Evolutionary conservation across 2,888 invertebrate species (phyloP).

Genomic region (Aphodius granarius): DNA sequence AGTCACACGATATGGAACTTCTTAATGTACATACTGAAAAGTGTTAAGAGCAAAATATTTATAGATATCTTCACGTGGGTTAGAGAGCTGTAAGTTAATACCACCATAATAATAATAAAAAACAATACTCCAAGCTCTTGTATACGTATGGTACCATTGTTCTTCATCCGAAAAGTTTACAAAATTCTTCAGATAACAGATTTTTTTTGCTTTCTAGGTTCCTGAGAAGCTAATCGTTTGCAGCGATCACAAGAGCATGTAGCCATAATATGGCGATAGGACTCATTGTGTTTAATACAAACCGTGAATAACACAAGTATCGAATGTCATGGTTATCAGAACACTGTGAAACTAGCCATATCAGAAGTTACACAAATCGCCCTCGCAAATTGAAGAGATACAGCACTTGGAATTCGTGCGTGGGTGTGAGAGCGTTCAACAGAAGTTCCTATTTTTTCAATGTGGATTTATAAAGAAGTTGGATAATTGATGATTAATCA

Average conservation of each 20-base stretch:
- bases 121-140: not conserved
- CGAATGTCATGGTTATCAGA: not conserved
- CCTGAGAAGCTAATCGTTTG: not conserved
- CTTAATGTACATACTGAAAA: too few relatives aligned
- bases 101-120: not conserved
- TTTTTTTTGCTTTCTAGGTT: not conserved
- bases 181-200: not conserved
- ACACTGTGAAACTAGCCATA: not conserved
- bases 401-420: not conserved
- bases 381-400: not conserved
- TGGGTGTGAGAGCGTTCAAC: not conserved
- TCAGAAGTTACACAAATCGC: not conserved
- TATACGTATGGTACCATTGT: not conserved
- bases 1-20: too few relatives aligned
- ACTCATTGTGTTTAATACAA: not conserved
- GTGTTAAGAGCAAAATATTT: too few relatives aligned
- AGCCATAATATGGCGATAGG: not conserved
- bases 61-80: too few relatives aligned
- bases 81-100: too few relatives aligned
- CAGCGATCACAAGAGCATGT: not conserved
- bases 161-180: not conserved
- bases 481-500: too few relatives aligned
- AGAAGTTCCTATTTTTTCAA: not conserved
- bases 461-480: not conserved
- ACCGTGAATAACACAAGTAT: not conserved